Evolutionary conservation across 2,888 invertebrate genomes (phyloP).

Genomic region (Monoplex corrugatus): DNA sequence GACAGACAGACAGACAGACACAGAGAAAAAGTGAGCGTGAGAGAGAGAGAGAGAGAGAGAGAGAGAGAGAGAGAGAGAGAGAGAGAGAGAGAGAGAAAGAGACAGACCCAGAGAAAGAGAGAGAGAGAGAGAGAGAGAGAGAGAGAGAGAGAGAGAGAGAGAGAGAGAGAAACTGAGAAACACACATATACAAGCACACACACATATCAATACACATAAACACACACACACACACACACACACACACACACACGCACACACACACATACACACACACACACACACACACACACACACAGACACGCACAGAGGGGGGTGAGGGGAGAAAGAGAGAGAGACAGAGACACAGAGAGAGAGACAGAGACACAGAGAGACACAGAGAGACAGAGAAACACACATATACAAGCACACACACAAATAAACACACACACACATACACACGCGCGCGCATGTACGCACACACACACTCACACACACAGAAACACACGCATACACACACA

Average conservation of each 20-base stretch:
- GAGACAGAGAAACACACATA: not conserved
- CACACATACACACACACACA: not conserved
- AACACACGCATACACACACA: not conserved
- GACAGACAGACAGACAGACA: no score
- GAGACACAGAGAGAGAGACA: not conserved
- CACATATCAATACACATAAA: not conserved
- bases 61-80: not conserved
- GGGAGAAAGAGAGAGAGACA: constrained; percentile 33
- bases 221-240: not conserved
- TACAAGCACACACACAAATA: not conserved
- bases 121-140: not conserved
- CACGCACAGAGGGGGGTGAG: not conserved
- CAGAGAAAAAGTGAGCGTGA: no score
- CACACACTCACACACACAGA: not conserved
- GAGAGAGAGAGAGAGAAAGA: constrained; percentile 13
- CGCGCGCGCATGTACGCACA: not conserved
- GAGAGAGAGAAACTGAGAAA: not conserved
- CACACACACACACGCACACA: not conserved
- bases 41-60: no score
- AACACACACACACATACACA: not conserved
- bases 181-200: not conserved
- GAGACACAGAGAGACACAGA: not conserved
- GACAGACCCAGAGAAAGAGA: not conserved
- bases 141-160: not conserved
- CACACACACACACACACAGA: not conserved